These are phyloP conservation scores for Formica selysi DNA, from an alignment of 1,140 invertebrate genomes.

Conservation along the genomic window DNA sequence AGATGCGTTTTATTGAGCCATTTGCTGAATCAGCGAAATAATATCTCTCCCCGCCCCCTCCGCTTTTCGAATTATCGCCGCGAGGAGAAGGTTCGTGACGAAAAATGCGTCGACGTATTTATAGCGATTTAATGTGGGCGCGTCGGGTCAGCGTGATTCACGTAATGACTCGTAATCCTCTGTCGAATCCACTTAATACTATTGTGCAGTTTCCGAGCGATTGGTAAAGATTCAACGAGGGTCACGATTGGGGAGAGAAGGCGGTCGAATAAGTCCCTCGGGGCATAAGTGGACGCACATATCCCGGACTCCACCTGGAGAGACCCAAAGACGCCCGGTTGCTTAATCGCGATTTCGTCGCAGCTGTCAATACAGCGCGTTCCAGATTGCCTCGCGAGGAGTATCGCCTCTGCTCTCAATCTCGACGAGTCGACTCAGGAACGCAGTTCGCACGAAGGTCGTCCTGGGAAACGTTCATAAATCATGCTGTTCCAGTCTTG, in stretches of 20 bases:
- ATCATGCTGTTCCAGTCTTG: not conserved
- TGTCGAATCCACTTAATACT: constrained; percentile 65
- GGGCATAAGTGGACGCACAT: constrained; percentile 60
- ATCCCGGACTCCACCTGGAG: constrained; percentile 38
- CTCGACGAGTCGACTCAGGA: not conserved
- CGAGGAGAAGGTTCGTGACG: constrained; percentile 70
- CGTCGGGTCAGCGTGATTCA: constrained; percentile 68
- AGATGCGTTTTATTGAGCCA: constrained; percentile 5
- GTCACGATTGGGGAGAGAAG: constrained; percentile 49
- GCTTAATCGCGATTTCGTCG: constrained; percentile 63
- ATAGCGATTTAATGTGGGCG: constrained; percentile 35
- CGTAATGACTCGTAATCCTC: constrained; percentile 69
- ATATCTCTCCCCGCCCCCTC: not conserved
- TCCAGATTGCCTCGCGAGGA: constrained; percentile 23
- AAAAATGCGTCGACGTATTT: constrained; percentile 73
- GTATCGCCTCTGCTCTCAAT: not conserved
- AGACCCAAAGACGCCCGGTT: constrained; percentile 49
- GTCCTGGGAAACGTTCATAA: not conserved
- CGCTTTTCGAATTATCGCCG: not conserved
- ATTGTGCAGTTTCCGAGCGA: constrained; percentile 65
- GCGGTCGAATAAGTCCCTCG: constrained; percentile 48
- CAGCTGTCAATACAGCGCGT: constrained; percentile 57
- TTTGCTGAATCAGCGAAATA: constrained; percentile 31
- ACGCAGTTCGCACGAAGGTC: not conserved
- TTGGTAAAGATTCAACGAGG: constrained; percentile 72